These are phyloP conservation scores for Triops cancriformis DNA, from an alignment of 1,140 invertebrate species.

Conservation along the genomic window DNA sequence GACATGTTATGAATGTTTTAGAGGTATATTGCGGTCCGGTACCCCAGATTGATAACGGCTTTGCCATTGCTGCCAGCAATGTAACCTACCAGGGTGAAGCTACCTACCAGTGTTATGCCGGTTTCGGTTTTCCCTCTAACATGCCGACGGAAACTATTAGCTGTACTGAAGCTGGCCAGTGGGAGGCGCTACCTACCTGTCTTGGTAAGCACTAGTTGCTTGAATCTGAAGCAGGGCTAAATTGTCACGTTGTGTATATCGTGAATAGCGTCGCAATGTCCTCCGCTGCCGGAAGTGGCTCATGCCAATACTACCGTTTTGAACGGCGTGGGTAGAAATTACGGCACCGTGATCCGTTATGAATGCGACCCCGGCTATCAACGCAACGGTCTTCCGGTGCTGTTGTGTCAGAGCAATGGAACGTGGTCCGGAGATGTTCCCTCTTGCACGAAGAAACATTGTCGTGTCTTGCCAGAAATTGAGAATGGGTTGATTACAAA, in stretches of 20 bases:
- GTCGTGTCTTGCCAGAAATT: conserved; percentile 70
- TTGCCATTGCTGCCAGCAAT: conserved; percentile 88
- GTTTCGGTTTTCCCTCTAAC: conserved; percentile 84
- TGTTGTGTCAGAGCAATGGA: conserved; percentile 91
- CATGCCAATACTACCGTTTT: conserved; percentile 79
- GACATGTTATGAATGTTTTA: conserved; percentile 37
- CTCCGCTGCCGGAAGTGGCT: conserved; percentile 74
- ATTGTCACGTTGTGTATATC: conserved; percentile 24
- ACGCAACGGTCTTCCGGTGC: conserved; percentile 73
- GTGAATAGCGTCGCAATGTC: conserved; percentile 74
- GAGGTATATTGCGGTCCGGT: conserved; percentile 95
- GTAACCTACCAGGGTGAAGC: conserved; percentile 87
- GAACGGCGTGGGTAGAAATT: conserved; percentile 88
- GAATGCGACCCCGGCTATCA: conserved; percentile 90
- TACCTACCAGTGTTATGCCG: conserved; percentile 92
- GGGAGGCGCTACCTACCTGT: conserved; percentile 85
- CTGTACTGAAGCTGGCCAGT: conserved; percentile 75
- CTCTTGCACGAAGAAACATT: conserved; percentile 71
- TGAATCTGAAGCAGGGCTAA: too few species aligned
- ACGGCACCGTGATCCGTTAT: conserved; percentile 89
- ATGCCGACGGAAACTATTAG: conserved; percentile 80
- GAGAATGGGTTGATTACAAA: conserved; percentile 77
- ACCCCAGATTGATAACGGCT: conserved; percentile 94
- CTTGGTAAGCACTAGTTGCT: conserved; percentile 58
- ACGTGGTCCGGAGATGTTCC: conserved; percentile 91